A percentile compares a stretch with the other conserved stretches of the same genome.
Evolutionary conservation across 1,140 invertebrate species (phyloP).

Genomic region (Manduca sexta): DNA sequence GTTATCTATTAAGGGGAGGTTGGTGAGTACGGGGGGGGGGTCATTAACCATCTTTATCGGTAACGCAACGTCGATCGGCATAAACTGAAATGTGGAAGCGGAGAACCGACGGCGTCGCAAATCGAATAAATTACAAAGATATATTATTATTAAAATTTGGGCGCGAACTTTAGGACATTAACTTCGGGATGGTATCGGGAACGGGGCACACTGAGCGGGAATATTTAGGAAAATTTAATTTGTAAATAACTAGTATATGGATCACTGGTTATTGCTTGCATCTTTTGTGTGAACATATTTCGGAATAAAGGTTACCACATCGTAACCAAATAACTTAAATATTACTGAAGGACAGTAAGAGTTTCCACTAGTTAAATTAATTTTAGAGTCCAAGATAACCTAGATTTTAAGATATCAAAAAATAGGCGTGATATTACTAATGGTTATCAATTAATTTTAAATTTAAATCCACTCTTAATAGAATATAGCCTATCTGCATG

Average conservation of each 20-base stretch:
- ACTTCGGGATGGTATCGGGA: conserved; percentile 18
- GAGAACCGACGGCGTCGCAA: conserved; percentile 14
- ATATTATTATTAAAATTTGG: conserved; percentile 52
- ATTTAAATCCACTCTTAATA: no score
- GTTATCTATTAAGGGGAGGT: no score
- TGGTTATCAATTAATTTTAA: no score
- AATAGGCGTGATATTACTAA: no score
- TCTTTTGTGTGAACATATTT: background rate
- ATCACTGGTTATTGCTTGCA: background rate
- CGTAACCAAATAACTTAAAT: background rate
- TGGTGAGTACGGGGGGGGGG: no score
- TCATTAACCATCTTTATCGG: no score
- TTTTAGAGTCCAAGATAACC: background rate
- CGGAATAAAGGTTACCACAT: background rate
- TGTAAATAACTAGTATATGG: background rate
- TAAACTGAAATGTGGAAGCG: no score
- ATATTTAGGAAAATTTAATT: background rate
- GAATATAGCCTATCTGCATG: no score
- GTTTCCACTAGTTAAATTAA: background rate
- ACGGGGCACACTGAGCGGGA: conserved; percentile 14
- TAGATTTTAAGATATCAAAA: no score
- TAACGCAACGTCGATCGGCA: no score
- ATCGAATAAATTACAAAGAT: conserved; percentile 48
- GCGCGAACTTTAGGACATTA: conserved; percentile 36
- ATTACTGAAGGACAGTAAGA: background rate